A percentile compares a stretch with the other conserved stretches of the same genome.
Evolutionary conservation across 2,113 vertebrate genomes (phyloP).

Genomic region (Perca fluviatilis): DNA sequence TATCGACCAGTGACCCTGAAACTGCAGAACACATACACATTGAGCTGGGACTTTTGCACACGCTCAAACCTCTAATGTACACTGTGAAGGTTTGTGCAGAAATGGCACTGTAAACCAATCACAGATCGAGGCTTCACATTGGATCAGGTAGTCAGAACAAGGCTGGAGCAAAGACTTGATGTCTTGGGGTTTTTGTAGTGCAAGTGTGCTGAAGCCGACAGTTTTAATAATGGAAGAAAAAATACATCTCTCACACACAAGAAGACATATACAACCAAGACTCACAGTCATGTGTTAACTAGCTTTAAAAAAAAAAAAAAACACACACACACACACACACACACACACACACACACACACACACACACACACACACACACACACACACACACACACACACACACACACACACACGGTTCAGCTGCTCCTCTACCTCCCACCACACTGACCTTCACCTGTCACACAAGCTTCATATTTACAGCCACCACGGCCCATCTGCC

Average conservation of each 20-base stretch:
- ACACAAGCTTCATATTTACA: slow-evolving; percentile 73
- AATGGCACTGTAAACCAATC: not conserved
- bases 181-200: slow-evolving; percentile 1
- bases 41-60: not conserved
- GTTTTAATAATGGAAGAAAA: slow-evolving; percentile 20
- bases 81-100: not conserved
- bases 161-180: not conserved
- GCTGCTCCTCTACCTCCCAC: slow-evolving; percentile 56
- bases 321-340: not conserved
- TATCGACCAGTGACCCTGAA: not conserved
- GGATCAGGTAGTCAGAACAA: slow-evolving; percentile 11
- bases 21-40: not conserved
- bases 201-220: not conserved
- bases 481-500: slow-evolving; percentile 71
- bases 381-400: slow-evolving; percentile 26
- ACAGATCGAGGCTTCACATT: not conserved
- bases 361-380: slow-evolving; percentile 21
- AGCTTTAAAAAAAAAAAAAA: too few species aligned
- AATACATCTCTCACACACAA: not conserved
- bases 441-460: slow-evolving; percentile 79
- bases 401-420: slow-evolving; percentile 30
- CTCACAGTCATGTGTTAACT: not conserved
- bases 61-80: not conserved
- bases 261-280: not conserved
- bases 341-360: slow-evolving; percentile 25